Evolutionary conservation across 2,888 invertebrate genomes (phyloP).

Genomic region (Sinelater perroti): DNA sequence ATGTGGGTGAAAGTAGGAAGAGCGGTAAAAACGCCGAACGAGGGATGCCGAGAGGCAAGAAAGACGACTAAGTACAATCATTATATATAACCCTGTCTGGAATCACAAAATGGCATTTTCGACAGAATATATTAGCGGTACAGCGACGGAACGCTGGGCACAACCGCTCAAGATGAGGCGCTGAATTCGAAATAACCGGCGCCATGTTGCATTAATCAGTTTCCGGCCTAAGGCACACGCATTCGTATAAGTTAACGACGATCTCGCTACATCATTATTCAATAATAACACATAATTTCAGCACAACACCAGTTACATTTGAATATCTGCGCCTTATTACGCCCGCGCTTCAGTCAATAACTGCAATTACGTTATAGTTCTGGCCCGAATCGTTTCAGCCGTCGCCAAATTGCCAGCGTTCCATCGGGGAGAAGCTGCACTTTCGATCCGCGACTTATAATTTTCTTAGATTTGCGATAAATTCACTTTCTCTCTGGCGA

Average conservation of each 20-base stretch:
- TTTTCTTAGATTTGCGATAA: conserved; percentile 7
- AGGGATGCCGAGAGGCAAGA: conserved; percentile 29
- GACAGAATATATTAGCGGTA: conserved; percentile 45
- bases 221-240: conserved; percentile 44
- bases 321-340: conserved; percentile 33
- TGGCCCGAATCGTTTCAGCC: neutral
- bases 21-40: conserved; percentile 24
- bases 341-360: conserved; percentile 1
- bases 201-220: conserved; percentile 50
- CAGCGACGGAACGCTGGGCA: conserved; percentile 37
- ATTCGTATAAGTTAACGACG: conserved; percentile 33
- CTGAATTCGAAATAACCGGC: conserved; percentile 48
- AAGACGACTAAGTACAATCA: conserved; percentile 41
- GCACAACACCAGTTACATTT: conserved; percentile 34
- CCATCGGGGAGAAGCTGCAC: conserved; percentile 7
- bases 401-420: neutral
- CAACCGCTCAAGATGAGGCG: conserved; percentile 41
- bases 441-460: conserved; percentile 3
- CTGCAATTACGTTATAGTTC: conserved; percentile 8
- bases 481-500: conserved; percentile 2
- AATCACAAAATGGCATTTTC: conserved; percentile 46
- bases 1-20: conserved; percentile 12
- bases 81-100: conserved; percentile 42
- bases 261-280: conserved; percentile 36
- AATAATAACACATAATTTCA: conserved; percentile 45